Base-by-base conservation (phyloP, 2,113 vertebrate genomes). In the Mus spicilegus region DNA sequence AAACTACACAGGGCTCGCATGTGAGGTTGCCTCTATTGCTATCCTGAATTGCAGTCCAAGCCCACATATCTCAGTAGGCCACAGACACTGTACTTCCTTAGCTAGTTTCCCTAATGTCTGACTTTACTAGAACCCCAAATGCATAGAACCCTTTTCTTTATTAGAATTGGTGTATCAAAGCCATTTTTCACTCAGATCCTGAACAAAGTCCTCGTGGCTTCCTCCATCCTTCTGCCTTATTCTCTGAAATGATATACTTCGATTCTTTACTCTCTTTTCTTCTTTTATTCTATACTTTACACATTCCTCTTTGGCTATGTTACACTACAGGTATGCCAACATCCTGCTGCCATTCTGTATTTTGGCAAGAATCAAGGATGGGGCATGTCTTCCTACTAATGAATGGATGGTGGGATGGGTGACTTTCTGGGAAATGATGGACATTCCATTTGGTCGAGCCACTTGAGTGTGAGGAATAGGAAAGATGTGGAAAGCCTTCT, bases 341-440 rank as follows among this genome's bases (percentile, higher is more conserved):
- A 75, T 89, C 58, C 30, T 89, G 73, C 46, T 87, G 81, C 39
- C 16, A 46, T 65, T 95, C 91, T 91, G 77, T 87, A n/a, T 49
- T 94, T 51, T 87, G 49, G 61, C n/a, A 88, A 81, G 75, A 84
- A 63, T 6, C 54, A 82, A 82, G 56, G 61, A 39, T 42, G 19
- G 54, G 46, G 70, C 51, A 92, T 51, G 22, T 81, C 92, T 73
- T 96, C 54, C 76, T 54, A 54, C 13, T 90, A 89, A 94, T 89
- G 58, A 85, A 72, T 84, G 78, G 33, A 67, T 84, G 36, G 36
- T 61, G 20, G 36, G 6, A 61, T 84, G 36, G 19, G 42, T 24
- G 56, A 39, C 20, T 58, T 95, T 90, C 76, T 96, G 97, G 88
- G 72, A 94, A 97, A 69, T 63, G 61, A 58, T 90, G 65, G 87